Percentiles rank a stretch among this genome's conserved stretches.
Conservation (phyloP, 2,113 vertebrate species). For the Pipa parva region DNA sequence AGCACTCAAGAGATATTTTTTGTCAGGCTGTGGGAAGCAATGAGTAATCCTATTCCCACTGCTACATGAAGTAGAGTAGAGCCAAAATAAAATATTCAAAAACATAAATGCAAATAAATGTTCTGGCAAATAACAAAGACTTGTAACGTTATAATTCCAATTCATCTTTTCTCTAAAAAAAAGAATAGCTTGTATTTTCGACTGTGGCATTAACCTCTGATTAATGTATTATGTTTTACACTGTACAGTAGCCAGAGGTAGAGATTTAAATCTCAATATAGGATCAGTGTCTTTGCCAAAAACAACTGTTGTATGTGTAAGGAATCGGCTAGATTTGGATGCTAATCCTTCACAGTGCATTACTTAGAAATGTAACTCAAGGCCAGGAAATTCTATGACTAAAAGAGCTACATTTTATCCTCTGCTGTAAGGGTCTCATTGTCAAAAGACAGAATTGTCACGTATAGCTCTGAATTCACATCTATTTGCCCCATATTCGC, state of each 20-base stretch:
- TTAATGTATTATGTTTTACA: neutral
- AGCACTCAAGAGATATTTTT: no score
- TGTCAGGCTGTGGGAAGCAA: no score
- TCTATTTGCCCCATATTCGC: no score
- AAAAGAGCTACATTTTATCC: neutral
- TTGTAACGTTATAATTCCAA: no score
- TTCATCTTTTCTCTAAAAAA: no score
- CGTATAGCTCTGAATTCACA: no score
- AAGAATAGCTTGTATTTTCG: neutral
- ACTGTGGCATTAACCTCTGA: neutral
- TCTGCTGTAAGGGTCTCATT: neutral
- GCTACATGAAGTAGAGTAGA: no score
- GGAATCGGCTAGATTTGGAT: neutral
- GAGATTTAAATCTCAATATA: neutral
- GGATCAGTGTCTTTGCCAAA: neutral
- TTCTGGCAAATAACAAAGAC: no score
- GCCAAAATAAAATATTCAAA: no score
- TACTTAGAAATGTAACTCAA: conserved; percentile 3
- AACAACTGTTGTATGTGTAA: neutral
- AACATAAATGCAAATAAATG: no score
- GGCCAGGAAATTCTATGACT: neutral
- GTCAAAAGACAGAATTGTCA: no score
- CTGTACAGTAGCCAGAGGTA: neutral
- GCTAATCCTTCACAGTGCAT: conserved; percentile 15
- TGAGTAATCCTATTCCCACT: no score